Evolutionary conservation across 2,113 vertebrate genomes (phyloP), one percentile per base, ranked within the genome.

Genomic region (Onychostoma macrolepis): DNA sequence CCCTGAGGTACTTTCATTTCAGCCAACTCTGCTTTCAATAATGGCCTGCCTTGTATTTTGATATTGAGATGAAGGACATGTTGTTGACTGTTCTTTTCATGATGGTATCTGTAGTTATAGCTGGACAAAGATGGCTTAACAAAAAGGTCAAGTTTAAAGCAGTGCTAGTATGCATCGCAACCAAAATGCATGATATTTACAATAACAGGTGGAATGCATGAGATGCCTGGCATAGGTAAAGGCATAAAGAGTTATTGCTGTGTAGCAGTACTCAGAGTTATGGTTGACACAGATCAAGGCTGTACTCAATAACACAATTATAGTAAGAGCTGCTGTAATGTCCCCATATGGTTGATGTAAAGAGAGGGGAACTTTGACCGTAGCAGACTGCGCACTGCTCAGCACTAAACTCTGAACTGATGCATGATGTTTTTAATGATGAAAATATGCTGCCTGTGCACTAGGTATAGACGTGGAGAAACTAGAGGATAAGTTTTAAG

Each of bases 241-340:
- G 92, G 88, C 82, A 81, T 80, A 28, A 86, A 93, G 93, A 94
- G 89, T 94, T 94, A 94, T 89, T 92, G 92, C 89, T 87, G 78
- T 81, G 88, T 88, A 91, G 92, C 71, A 0, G 90, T 87, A 85
- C 90, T 92, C 65, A 93, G 94, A 94, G 92, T 95, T 94, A 94
- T 91, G 92, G 92, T 88, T 90, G 92, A 94, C 92, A 92, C 91
- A 91, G 92, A 93, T 94, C 91, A 91, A 90, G 91, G 91, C 89
- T 92, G 92, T 91, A 90, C 92, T 94, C 93, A 91, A 91, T 93
- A 94, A 92, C 88, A 92, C 93, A 94, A 95, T 94, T 94, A 93
- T 91, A 94, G 92, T 93, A 94, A 93, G 92, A 94, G 93, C 93
- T 88, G 91, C 89, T 94, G 92, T 94, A 94, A 94, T 94, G 90